Evolutionary conservation across 2,888 invertebrate species (phyloP).

Genomic region (Ophion obscuratus): DNA sequence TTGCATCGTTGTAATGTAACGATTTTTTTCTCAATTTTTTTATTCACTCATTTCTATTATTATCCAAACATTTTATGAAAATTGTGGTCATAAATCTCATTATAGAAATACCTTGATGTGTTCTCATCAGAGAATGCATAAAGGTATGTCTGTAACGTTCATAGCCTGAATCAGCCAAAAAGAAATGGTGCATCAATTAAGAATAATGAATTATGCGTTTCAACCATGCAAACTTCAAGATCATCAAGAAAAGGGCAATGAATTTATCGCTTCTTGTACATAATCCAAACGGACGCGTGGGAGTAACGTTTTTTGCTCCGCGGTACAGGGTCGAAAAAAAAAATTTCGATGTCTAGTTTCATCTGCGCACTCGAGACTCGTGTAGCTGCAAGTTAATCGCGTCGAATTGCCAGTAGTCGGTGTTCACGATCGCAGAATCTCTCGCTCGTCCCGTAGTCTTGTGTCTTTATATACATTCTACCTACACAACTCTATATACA

Average conservation of each 20-base stretch:
- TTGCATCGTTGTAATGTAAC: too few species aligned
- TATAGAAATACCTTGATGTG: too few species aligned
- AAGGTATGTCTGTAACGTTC: too few species aligned
- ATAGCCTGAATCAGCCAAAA: too few species aligned
- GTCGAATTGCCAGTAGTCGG: slow-evolving; percentile 53
- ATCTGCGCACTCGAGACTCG: slow-evolving; percentile 6
- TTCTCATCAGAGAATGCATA: too few species aligned
- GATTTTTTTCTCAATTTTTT: too few species aligned
- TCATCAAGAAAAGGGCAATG: background rate
- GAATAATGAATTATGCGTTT: too few species aligned
- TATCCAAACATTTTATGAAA: too few species aligned
- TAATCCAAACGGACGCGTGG: background rate
- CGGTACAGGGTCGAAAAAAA: background rate
- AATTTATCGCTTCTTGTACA: background rate
- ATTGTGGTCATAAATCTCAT: too few species aligned
- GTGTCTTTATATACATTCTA: slow-evolving; percentile 7
- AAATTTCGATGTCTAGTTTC: slow-evolving; percentile 1
- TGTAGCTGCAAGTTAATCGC: slow-evolving; percentile 58
- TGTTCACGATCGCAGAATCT: slow-evolving; percentile 55
- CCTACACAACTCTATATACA: slow-evolving; percentile 1
- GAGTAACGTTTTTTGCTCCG: background rate
- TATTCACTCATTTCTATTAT: too few species aligned
- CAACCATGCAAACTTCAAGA: background rate
- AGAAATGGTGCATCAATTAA: too few species aligned
- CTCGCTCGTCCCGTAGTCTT: slow-evolving; percentile 13